These are phyloP conservation scores for Cotesia congregata DNA, from an alignment of 2,888 invertebrate genomes.

Conservation along the genomic window DNA sequence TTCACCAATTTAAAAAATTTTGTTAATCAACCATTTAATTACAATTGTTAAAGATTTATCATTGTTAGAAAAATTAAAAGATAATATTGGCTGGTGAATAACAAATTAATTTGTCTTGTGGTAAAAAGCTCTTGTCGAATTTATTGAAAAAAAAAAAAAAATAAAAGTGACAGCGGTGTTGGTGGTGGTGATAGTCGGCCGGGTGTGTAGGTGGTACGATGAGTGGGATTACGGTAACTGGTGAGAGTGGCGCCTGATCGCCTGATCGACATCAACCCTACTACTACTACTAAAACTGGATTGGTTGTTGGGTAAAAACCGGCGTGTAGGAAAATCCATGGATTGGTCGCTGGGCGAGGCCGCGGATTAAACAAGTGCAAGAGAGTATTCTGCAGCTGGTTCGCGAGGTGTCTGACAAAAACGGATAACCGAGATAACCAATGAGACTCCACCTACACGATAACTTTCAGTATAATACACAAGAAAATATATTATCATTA, in stretches of 20 bases:
- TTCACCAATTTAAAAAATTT: neutral
- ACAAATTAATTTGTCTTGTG: constrained; percentile 14
- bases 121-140: constrained; percentile 44
- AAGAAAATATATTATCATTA: neutral
- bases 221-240: constrained; percentile 17
- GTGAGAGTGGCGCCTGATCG: constrained; percentile 19
- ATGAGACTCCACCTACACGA: constrained; percentile 50
- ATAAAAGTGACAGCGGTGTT: constrained; percentile 34
- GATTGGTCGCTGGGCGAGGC: constrained; percentile 68
- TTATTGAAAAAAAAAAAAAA: constrained; percentile 45
- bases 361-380: constrained; percentile 40
- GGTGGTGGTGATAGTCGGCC: constrained; percentile 38
- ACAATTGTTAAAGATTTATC: neutral
- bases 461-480: no score
- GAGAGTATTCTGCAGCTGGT: constrained; percentile 41
- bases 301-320: constrained; percentile 56
- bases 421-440: constrained; percentile 37
- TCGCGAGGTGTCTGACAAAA: constrained; percentile 44
- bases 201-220: constrained; percentile 24
- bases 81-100: neutral
- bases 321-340: constrained; percentile 48
- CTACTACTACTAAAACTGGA: constrained; percentile 42
- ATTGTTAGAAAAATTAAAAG: neutral
- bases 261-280: constrained; percentile 9
- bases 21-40: neutral